A percentile compares a stretch with the other conserved stretches of the same genome.
Evolutionary conservation across 2,888 invertebrate species (phyloP).

Genomic region (Monopis laevigella): DNA sequence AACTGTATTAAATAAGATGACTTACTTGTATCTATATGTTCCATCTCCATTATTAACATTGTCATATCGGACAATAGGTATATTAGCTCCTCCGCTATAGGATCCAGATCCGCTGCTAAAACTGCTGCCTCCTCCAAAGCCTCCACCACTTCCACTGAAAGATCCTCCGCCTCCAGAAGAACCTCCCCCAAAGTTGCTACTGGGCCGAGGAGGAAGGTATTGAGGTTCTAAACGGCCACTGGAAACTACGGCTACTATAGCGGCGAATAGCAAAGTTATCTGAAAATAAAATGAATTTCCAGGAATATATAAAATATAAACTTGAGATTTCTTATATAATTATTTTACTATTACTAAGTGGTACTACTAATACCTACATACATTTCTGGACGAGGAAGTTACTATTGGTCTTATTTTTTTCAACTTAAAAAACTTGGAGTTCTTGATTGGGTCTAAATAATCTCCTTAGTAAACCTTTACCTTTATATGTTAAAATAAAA

Average conservation of each 20-base stretch:
- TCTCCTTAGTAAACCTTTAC: too few species aligned
- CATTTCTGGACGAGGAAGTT: too few species aligned
- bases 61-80: slow-evolving; percentile 68
- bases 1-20: slow-evolving; percentile 8
- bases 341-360: too few species aligned
- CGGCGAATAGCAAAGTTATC: slow-evolving; percentile 28
- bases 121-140: slow-evolving; percentile 23
- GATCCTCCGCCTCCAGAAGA: slow-evolving; percentile 16
- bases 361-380: too few species aligned
- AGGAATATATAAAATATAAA: too few species aligned
- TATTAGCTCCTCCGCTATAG: slow-evolving; percentile 38
- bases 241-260: slow-evolving; percentile 36
- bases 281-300: slow-evolving; percentile 18
- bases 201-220: slow-evolving; percentile 35
- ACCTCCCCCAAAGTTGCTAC: slow-evolving; percentile 25
- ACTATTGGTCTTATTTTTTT: too few species aligned
- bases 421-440: too few species aligned
- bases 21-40: slow-evolving; percentile 69
- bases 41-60: slow-evolving; percentile 71
- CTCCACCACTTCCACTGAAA: slow-evolving; percentile 19
- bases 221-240: slow-evolving; percentile 44
- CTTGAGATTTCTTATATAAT: too few species aligned
- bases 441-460: too few species aligned
- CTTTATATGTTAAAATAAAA: too few species aligned
- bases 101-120: slow-evolving; percentile 11